Evolutionary conservation across 1,140 invertebrate species (phyloP), one percentile per base, ranked within the genome.

Genomic region (Procambarus clarkii): DNA sequence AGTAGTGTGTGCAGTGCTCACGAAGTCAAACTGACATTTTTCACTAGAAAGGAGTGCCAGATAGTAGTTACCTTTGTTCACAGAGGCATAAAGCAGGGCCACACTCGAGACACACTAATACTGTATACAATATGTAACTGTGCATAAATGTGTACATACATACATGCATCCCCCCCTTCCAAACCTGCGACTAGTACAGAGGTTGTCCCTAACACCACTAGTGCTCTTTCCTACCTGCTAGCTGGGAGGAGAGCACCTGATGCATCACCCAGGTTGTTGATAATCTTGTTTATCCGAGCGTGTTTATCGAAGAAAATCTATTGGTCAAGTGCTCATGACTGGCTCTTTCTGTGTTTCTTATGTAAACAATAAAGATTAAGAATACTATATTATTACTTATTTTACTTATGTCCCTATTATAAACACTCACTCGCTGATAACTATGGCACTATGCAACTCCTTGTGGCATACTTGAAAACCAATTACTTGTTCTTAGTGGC

Each of bases 211-310:
- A 74, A 11, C 64, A 69, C 69, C 69, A 74, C 69, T 34, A 9
- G 7, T 24, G 21, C n/a, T 21, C 24, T 34, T 34, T 8, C 69
- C n/a, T 34, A 4, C 69, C 69, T 74, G 69, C 69, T 2, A 74
- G 69, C n/a, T 48, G 58, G 79, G 79, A n/a, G 45, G 45, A 58
- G 79, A 58, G 79, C 45, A 34, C 79, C 46, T 11, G 4, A 8
- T 58, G 11, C 48, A 54, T 21, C 34, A 81, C 21, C 79, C 79
- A 81, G 46, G 79, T 81, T 81, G 79, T 81, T 64, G 60, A 64
- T 81, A 81, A 58, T 81, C 79, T 81, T 81, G 79, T 81, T 81
- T 50, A 81, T 21, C 79, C n/a, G n/a, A 64, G 60, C 60, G 60
- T 64, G 60, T 64, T 64, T 64, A 64, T 18, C 54, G 78, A 81